phyloP scores from a whole-genome alignment of 2,797 vertebrate species.

The Cheirogaleus major region DNA sequence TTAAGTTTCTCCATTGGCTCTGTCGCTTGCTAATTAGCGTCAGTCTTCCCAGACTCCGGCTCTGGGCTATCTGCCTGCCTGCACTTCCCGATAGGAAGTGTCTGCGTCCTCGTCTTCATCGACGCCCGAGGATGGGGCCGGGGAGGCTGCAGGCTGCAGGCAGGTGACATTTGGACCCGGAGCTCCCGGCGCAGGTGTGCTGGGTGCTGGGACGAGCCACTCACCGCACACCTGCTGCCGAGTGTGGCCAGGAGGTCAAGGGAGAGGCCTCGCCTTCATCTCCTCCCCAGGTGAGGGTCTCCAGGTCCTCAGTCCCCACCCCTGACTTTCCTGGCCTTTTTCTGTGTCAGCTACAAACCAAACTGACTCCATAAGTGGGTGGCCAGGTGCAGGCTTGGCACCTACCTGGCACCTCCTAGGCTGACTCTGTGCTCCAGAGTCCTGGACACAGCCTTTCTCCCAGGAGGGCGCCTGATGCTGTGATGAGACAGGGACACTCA shows the following conservation, averaged over 20 bases:
- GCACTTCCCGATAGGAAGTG: background rate
- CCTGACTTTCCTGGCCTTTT: background rate
- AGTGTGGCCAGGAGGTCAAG: background rate
- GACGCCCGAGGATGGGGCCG: background rate
- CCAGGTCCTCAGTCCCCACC: background rate
- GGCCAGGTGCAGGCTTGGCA: background rate
- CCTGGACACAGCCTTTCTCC: accelerated
- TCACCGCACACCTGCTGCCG: background rate
- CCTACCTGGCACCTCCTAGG: accelerated
- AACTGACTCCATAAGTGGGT: accelerated
- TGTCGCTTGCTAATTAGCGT: background rate
- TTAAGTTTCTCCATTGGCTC: background rate
- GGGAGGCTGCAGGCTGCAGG: background rate
- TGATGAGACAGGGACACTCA: background rate
- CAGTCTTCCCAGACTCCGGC: background rate
- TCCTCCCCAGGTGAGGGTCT: background rate
- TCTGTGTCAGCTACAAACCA: accelerated
- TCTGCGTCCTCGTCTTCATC: background rate
- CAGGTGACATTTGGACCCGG: accelerated
- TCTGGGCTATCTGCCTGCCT: background rate
- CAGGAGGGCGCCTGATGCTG: accelerated
- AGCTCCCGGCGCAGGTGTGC: background rate
- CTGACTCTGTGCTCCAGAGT: background rate
- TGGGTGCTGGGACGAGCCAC: accelerated
- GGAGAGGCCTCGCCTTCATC: accelerated